Conservation (phyloP, 2,113 vertebrate species). For the Progne subis region DNA sequence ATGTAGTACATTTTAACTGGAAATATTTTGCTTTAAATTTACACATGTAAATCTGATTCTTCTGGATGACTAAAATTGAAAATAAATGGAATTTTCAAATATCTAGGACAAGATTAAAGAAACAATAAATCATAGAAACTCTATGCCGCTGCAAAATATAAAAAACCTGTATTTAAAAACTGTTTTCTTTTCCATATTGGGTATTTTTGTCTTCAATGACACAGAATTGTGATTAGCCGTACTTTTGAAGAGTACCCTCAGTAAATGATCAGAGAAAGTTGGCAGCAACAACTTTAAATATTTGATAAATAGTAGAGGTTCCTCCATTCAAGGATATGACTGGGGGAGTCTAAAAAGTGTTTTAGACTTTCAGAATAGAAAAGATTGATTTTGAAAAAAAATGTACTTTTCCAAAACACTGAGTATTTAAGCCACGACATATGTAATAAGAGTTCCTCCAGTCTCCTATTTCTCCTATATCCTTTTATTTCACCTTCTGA, state of each 20-base stretch:
- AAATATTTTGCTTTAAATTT: not conserved
- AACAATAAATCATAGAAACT: not conserved
- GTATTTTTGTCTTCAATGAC: not conserved
- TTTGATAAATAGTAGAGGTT: constrained; percentile 50
- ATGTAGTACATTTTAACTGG: not conserved
- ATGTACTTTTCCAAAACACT: not conserved
- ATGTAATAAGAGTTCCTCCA: not conserved
- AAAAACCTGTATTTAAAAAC: not conserved
- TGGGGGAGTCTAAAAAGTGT: constrained; percentile 45
- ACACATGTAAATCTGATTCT: not conserved
- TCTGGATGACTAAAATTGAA: not conserved
- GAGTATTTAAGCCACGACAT: not conserved
- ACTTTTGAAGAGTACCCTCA: constrained; percentile 5
- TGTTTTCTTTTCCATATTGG: constrained; percentile 18
- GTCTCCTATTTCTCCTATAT: not conserved
- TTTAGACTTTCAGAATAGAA: constrained; percentile 53
- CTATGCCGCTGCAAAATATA: not conserved
- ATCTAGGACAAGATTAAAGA: not conserved
- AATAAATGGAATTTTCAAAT: not conserved
- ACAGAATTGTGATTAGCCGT: not conserved
- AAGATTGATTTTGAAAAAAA: constrained; percentile 30
- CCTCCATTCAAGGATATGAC: constrained; percentile 20
- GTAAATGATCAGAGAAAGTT: constrained; percentile 46
- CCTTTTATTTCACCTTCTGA: not conserved
- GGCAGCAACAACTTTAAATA: constrained; percentile 51